Percentiles rank a stretch among this genome's conserved stretches.
Evolutionary conservation across 35 echinoderm and acorn worm genomes (phyloP).

Genomic region (Eucidaris tribuloides): DNA sequence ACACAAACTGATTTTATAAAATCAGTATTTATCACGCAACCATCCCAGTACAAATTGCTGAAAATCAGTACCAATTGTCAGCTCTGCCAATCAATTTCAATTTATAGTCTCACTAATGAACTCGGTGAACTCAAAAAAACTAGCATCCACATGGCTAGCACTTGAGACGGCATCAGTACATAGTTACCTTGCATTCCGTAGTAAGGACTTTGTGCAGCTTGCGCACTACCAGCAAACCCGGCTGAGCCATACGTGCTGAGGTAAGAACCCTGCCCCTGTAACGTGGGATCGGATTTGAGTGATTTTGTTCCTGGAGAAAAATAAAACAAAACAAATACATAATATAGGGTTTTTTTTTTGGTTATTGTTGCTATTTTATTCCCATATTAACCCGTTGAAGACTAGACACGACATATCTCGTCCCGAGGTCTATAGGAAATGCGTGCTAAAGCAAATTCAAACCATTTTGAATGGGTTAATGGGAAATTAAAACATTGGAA

Average conservation of each 20-base stretch:
- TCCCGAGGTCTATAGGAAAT: no score
- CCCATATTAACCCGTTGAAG: no score
- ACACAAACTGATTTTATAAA: no score
- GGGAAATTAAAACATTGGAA: no score
- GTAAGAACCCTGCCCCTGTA: slow-evolving; percentile 58
- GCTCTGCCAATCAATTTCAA: neutral
- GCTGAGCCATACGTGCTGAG: slow-evolving; percentile 52
- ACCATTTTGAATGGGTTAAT: no score
- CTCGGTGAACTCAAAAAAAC: neutral
- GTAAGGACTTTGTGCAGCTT: slow-evolving; percentile 55
- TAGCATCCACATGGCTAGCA: neutral
- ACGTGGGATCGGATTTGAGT: slow-evolving; percentile 49
- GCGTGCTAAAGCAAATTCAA: no score
- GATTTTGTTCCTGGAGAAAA: slow-evolving; percentile 38
- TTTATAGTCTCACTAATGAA: neutral
- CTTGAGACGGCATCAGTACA: neutral
- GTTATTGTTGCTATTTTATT: no score
- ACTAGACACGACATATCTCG: no score
- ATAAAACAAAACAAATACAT: neutral
- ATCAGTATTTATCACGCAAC: no score
- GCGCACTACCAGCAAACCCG: slow-evolving; percentile 35
- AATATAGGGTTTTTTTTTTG: no score
- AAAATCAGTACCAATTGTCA: neutral
- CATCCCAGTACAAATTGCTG: no score
- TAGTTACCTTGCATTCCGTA: slow-evolving; percentile 62